phyloP scores from a whole-genome alignment of 2,113 vertebrate species.

The Oryzias melastigma region DNA sequence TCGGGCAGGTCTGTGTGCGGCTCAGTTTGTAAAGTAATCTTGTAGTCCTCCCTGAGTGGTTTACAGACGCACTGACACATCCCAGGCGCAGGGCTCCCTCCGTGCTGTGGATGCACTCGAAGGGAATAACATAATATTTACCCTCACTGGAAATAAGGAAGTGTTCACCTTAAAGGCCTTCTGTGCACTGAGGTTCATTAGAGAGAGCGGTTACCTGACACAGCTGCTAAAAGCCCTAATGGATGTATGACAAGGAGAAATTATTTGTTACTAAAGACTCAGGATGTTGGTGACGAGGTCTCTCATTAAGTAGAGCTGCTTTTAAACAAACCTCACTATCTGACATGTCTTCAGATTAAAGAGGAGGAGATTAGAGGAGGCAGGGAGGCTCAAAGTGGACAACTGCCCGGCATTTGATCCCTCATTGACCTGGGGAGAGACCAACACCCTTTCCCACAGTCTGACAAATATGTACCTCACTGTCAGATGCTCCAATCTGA shows the following conservation, averaged over 20 bases:
- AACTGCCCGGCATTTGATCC: conserved; percentile 10
- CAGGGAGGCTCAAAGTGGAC: conserved; percentile 35
- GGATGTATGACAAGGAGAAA: conserved; percentile 39
- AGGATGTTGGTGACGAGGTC: conserved; percentile 18
- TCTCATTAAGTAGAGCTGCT: conserved; percentile 44
- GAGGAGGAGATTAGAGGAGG: conserved; percentile 35
- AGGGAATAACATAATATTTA: conserved; percentile 50
- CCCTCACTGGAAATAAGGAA: conserved; percentile 43
- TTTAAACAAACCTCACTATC: conserved; percentile 15
- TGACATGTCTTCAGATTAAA: conserved; percentile 9
- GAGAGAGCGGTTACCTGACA: conserved; percentile 22
- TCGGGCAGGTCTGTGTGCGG: conserved; percentile 40
- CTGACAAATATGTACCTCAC: conserved; percentile 32
- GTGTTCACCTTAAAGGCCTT: conserved; percentile 23
- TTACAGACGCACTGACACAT: conserved; percentile 37
- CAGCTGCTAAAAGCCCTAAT: conserved; percentile 42
- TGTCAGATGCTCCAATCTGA: conserved; percentile 49
- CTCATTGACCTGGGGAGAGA: conserved; percentile 25
- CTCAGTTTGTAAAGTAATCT: conserved; percentile 55
- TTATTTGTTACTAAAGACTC: conserved; percentile 20
- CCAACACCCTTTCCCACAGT: conserved; percentile 63
- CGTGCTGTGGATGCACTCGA: conserved; percentile 16
- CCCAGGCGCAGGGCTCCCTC: conserved; percentile 42
- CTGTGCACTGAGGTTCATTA: conserved; percentile 35
- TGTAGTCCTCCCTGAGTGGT: conserved; percentile 16